A percentile compares a stretch with the other conserved stretches of the same genome.
Evolutionary conservation across 2,888 invertebrate species (phyloP).

Genomic region (Lissocephala sabroskyi): DNA sequence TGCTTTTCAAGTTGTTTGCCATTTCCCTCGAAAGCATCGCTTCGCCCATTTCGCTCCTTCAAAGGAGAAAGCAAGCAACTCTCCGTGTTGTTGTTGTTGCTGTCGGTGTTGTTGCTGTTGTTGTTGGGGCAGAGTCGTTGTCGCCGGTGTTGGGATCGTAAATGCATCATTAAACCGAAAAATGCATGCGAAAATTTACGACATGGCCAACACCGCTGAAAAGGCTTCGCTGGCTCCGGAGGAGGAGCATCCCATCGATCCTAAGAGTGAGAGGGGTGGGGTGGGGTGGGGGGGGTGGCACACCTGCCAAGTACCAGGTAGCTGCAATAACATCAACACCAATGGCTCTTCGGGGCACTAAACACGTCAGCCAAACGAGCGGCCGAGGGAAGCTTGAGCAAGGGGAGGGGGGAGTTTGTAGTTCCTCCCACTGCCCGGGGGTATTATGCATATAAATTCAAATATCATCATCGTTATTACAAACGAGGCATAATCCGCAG

Average conservation of each 20-base stretch:
- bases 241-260: slow-evolving; percentile 2
- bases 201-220: slow-evolving; percentile 49
- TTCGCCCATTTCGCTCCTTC: neutral
- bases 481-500: too few species aligned
- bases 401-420: neutral
- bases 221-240: slow-evolving; percentile 20
- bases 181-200: slow-evolving; percentile 66
- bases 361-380: slow-evolving; percentile 35
- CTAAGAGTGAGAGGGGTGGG: neutral
- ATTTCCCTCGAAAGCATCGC: slow-evolving; percentile 21
- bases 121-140: slow-evolving; percentile 30
- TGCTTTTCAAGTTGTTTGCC: slow-evolving; percentile 56
- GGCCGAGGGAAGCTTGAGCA: slow-evolving; percentile 6
- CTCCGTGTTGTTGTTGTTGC: slow-evolving; percentile 2
- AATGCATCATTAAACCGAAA: slow-evolving; percentile 68
- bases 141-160: slow-evolving; percentile 58
- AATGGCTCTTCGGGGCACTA: slow-evolving; percentile 46
- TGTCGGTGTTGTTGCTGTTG: slow-evolving; percentile 5
- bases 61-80: too few species aligned
- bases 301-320: slow-evolving; percentile 2
- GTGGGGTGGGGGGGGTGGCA: neutral
- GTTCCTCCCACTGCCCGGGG: too few species aligned
- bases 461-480: too few species aligned
- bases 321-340: slow-evolving; percentile 42
- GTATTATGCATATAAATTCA: too few species aligned